Conservation (phyloP, 2,888 invertebrate species). For the Uropetala carovei region DNA sequence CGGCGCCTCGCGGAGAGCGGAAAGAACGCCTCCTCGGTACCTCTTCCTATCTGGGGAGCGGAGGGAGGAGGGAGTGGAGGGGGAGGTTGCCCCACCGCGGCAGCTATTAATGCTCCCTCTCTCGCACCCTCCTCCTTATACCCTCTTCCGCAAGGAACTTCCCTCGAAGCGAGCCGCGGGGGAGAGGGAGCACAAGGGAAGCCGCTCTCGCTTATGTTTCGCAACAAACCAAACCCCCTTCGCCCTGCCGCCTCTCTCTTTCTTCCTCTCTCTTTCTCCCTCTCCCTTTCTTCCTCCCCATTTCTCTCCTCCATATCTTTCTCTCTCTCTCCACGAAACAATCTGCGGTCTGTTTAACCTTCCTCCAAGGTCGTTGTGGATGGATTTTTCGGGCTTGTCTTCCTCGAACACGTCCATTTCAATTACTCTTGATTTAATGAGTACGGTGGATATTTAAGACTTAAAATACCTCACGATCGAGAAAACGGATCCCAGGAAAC, state of each 20-base stretch:
- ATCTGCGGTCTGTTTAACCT: constrained; percentile 25
- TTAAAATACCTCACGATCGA: too few relatives aligned
- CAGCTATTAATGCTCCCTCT: constrained; percentile 50
- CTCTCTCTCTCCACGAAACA: background rate
- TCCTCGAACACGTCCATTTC: background rate
- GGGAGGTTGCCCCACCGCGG: constrained; percentile 3
- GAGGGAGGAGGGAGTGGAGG: constrained; percentile 35
- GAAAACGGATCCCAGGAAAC: too few relatives aligned
- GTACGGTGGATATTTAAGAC: background rate
- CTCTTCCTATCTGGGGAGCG: background rate
- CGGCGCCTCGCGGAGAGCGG: constrained; percentile 54
- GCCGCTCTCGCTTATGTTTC: constrained; percentile 33
- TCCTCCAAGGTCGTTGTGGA: background rate
- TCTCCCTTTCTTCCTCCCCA: constrained; percentile 10
- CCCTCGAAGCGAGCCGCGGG: background rate
- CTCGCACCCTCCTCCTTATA: background rate
- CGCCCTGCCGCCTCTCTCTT: background rate
- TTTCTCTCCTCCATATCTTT: background rate
- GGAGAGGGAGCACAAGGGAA: background rate
- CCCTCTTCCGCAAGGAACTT: background rate
- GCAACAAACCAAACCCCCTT: constrained; percentile 40
- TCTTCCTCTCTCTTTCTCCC: background rate
- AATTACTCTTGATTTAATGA: background rate
- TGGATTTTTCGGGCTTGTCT: background rate
- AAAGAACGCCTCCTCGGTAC: background rate